Conservation (phyloP, 1,140 invertebrate species). For the Argopecten irradians region DNA sequence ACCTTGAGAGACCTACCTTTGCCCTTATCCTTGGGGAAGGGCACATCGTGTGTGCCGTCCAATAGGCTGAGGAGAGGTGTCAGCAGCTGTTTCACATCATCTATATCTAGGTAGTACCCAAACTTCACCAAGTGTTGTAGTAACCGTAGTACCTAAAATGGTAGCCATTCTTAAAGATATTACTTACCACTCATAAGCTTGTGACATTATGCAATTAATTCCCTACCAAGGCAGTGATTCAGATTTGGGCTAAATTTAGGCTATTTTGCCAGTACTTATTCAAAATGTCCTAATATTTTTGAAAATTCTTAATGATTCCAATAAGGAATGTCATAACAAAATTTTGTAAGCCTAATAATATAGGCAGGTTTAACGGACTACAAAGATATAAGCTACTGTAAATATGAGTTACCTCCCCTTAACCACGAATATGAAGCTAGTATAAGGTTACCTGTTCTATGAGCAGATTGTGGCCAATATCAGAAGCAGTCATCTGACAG, state of each 20-base stretch:
- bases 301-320: no score
- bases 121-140: conserved; percentile 76
- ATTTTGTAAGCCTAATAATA: no score
- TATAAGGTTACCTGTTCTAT: conserved; percentile 68
- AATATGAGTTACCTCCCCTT: not conserved
- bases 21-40: conserved; percentile 72
- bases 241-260: no score
- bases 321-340: no score
- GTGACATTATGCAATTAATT: no score
- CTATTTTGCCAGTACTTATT: no score
- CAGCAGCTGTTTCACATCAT: conserved; percentile 73
- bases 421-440: not conserved
- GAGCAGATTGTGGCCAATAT: conserved; percentile 74
- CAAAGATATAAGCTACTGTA: no score
- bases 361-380: no score
- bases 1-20: conserved; percentile 59
- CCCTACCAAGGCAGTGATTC: no score
- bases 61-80: conserved; percentile 72
- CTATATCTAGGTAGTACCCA: conserved; percentile 76
- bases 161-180: no score
- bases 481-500: conserved; percentile 75
- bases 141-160: conserved; percentile 70
- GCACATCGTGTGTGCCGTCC: conserved; percentile 75
- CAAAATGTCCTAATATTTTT: no score
- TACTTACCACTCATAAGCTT: no score